phyloP scores from a whole-genome alignment of 2,888 invertebrate species.

The Hipparchia semele region DNA sequence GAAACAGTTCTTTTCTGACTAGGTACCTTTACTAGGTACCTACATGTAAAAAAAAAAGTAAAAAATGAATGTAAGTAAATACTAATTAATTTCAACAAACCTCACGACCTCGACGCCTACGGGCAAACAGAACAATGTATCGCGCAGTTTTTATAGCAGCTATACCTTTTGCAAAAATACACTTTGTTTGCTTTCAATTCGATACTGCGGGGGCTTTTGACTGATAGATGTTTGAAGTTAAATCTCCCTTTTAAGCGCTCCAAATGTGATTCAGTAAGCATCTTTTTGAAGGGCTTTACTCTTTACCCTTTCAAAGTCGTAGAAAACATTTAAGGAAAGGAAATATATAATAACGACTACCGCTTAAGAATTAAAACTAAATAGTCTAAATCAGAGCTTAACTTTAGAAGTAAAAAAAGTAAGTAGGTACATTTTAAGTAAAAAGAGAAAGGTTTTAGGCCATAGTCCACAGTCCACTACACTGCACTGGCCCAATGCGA shows the following conservation, averaged over 20 bases:
- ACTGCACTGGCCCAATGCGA: too few species aligned
- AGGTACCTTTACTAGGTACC: neutral
- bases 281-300: constrained; percentile 63
- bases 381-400: too few species aligned
- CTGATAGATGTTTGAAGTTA: constrained; percentile 77
- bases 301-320: constrained; percentile 40
- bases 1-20: too few species aligned
- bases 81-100: constrained; percentile 53
- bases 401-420: too few species aligned
- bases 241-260: constrained; percentile 78
- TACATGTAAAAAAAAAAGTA: neutral
- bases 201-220: constrained; percentile 58
- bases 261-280: constrained; percentile 73
- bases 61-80: constrained; percentile 18
- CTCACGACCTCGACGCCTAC: constrained; percentile 29
- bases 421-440: too few species aligned
- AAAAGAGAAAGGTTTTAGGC: too few species aligned
- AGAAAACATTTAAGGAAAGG: constrained; percentile 1
- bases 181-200: constrained; percentile 79
- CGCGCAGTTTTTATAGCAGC: constrained; percentile 66
- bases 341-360: neutral
- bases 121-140: constrained; percentile 43
- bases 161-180: constrained; percentile 71
- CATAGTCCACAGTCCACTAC: too few species aligned
- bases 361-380: too few species aligned